Conservation (phyloP, 2,888 invertebrate species). For the Rambutsinella grinnellia region DNA sequence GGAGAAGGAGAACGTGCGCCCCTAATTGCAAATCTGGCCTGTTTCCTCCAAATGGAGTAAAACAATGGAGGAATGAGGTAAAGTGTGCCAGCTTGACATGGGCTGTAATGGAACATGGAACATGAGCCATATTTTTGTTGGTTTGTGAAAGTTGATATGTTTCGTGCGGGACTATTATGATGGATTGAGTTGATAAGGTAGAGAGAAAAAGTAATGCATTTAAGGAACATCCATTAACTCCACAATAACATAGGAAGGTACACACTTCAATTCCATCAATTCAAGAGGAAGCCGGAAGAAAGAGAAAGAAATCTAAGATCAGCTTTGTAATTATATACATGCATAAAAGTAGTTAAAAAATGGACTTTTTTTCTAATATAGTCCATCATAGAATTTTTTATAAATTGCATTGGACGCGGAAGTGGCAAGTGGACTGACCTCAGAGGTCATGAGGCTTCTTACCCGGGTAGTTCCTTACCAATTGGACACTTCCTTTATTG, state of each 20-base stretch:
- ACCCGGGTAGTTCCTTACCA: too few relatives aligned
- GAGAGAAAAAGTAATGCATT: neutral
- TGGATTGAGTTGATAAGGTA: slow-evolving; percentile 58
- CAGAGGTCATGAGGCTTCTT: too few relatives aligned
- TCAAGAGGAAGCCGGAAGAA: slow-evolving; percentile 63
- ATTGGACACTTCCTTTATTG: neutral
- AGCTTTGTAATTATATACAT: slow-evolving; percentile 29
- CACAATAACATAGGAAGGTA: neutral
- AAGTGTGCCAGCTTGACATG: neutral
- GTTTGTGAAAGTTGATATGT: slow-evolving; percentile 59
- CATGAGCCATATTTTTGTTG: slow-evolving; percentile 28
- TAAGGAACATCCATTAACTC: slow-evolving; percentile 33
- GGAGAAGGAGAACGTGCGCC: slow-evolving; percentile 35
- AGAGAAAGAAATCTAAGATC: slow-evolving; percentile 48
- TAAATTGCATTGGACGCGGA: too few relatives aligned
- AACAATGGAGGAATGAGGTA: neutral
- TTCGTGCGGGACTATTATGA: slow-evolving; percentile 59
- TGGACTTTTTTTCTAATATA: neutral
- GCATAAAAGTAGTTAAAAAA: neutral
- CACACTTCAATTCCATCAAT: neutral
- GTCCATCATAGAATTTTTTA: neutral
- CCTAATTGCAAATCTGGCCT: slow-evolving; percentile 46
- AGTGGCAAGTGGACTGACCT: too few relatives aligned
- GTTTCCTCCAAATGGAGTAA: slow-evolving; percentile 8
- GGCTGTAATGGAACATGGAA: too few relatives aligned